Evolutionary conservation across 2,113 vertebrate species (phyloP).

Genomic region (Oenanthe oenanthe): DNA sequence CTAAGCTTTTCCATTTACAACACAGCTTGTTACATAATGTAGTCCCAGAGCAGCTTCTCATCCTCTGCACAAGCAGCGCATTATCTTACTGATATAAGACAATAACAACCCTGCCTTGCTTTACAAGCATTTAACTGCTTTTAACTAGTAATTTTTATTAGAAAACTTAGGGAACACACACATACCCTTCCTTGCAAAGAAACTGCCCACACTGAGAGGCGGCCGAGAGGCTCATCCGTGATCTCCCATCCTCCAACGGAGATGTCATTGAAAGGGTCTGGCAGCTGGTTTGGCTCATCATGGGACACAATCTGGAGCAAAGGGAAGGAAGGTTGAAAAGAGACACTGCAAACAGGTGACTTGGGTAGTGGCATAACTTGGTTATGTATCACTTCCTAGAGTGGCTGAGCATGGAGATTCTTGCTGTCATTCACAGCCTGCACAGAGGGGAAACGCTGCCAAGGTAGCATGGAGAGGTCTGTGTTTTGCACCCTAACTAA

Average conservation of each 20-base stretch:
- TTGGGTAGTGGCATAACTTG: background rate
- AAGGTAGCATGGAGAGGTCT: background rate
- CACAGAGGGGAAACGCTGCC: background rate
- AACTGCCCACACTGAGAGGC: constrained; percentile 90
- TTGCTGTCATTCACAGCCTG: background rate
- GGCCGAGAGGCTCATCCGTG: constrained; percentile 87
- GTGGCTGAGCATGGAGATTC: background rate
- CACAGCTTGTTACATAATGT: background rate
- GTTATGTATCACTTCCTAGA: background rate
- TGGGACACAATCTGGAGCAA: constrained; percentile 82
- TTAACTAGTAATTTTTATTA: background rate
- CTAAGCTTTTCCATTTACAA: background rate
- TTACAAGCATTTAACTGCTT: background rate
- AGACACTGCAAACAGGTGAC: background rate
- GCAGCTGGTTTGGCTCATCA: constrained; percentile 76
- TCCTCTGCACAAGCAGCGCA: background rate
- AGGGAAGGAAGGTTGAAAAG: background rate
- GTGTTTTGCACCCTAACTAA: background rate
- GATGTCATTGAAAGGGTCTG: constrained; percentile 95
- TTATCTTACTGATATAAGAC: background rate
- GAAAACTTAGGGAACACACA: background rate
- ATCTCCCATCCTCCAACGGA: constrained; percentile 93
- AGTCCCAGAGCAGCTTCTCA: background rate
- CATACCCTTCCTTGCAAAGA: constrained; percentile 93
- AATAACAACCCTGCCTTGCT: background rate